Evolutionary conservation across 2,797 vertebrate species (phyloP), one percentile per base, ranked within the genome.

Genomic region (Scleropages formosus): DNA sequence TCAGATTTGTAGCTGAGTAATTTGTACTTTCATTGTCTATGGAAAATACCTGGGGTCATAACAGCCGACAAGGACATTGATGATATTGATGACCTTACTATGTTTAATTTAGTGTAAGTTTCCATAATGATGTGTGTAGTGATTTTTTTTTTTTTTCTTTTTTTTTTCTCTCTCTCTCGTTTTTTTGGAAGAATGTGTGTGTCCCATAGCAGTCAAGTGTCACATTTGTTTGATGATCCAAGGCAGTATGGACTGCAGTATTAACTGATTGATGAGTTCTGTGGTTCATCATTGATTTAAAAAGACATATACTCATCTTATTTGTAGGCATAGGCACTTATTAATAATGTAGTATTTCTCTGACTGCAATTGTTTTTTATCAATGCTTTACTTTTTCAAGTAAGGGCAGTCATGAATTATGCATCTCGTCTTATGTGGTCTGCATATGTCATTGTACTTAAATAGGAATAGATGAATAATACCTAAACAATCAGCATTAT

Each of bases 301-400:
- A 49, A 71, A 61, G 31, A 39, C 39, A 39, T 58, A 72, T 51
- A 22, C 44, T 20, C 51, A 24, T 22, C 49, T 73, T 24, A 18
- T 65, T 60, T 72, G 61, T n/a, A n/a, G n/a, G n/a, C 22, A 68
- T 63, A 39, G 76, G 47, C 49, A 22, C 46, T 72, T 53, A 73
- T 46, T 68, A 65, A 60, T 61, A n/a, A 49, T 69, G 66, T 13
- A 22, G 1, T 51, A 27, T 61, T 31, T 1, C 20, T 53, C 18
- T 46, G 4, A 60, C 53, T 71, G 56, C 49, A 18, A 26, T 71
- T 47, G 71, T 51, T n/a, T 49, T 58, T 58, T 26, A 31, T 71
- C 27, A 15, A 9, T 62, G 6, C 47, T 49, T 47, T 61, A 13
- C 39, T 27, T 6, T 70, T 58, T 56, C 69, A 71, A 31, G 51